These are phyloP conservation scores for Petrosia ficiformis DNA, from an alignment of 37 sponge, comb jelly and placozoan genomes.

Conservation along the genomic window DNA sequence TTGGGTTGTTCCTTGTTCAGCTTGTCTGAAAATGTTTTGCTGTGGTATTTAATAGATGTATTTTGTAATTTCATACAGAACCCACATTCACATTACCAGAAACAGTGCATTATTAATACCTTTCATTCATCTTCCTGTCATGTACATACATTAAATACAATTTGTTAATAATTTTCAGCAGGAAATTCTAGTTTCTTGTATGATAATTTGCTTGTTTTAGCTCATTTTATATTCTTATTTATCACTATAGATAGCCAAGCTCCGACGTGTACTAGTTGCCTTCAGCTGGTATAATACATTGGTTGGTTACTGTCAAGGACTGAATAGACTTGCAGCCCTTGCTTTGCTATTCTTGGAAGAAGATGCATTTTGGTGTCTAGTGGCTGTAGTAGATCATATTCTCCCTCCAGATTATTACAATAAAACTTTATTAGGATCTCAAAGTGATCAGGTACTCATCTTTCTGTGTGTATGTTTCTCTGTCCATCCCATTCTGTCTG, in stretches of 20 bases:
- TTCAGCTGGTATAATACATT: conserved; percentile 82
- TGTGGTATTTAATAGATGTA: too few relatives aligned
- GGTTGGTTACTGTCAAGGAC: conserved; percentile 95
- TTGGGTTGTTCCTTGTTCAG: too few relatives aligned
- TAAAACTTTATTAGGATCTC: conserved; percentile 82
- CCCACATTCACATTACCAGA: too few relatives aligned
- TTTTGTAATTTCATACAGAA: too few relatives aligned
- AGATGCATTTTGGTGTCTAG: conserved; percentile 93
- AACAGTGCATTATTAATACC: too few relatives aligned
- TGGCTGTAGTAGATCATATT: conserved; percentile 76
- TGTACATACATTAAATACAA: too few relatives aligned
- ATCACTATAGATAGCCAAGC: conserved; percentile 69
- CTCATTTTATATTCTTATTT: background rate
- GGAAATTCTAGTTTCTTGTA: too few relatives aligned
- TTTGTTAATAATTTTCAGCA: too few relatives aligned
- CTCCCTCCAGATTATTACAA: conserved; percentile 90
- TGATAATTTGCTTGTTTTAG: too few relatives aligned
- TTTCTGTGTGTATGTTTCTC: too few relatives aligned
- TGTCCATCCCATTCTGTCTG: background rate
- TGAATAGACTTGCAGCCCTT: conserved; percentile 95
- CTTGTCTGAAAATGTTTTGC: too few relatives aligned
- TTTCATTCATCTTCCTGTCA: too few relatives aligned
- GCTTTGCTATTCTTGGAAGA: conserved; percentile 89
- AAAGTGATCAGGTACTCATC: conserved; percentile 79
- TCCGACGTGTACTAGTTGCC: conserved; percentile 85